Conservation (phyloP, 2,888 invertebrate species). For the Dolichomitus sp. region DNA sequence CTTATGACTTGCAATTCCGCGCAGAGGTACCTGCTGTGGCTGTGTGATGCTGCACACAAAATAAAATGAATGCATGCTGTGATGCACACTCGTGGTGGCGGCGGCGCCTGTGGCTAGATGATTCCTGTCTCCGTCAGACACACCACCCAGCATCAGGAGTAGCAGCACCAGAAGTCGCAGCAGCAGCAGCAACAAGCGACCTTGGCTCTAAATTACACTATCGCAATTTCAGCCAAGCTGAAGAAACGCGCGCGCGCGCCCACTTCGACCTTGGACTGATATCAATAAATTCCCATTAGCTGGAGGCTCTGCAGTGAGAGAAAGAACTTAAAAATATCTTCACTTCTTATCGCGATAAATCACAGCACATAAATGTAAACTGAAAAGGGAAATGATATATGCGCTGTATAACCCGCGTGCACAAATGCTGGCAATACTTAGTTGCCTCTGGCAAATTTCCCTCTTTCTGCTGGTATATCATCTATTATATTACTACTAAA, state of each 20-base stretch:
- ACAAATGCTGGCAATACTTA: constrained; percentile 21
- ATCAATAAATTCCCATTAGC: constrained; percentile 68
- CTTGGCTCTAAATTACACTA: constrained; percentile 63
- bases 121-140: constrained; percentile 22
- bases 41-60: constrained; percentile 50
- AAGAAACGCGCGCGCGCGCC: constrained; percentile 48
- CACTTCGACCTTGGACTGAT: constrained; percentile 65
- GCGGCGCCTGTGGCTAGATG: constrained; percentile 47
- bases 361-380: constrained; percentile 63
- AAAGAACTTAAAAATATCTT: constrained; percentile 36
- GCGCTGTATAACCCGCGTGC: constrained; percentile 40
- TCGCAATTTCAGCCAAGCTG: constrained; percentile 55
- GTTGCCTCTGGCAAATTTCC: constrained; percentile 40
- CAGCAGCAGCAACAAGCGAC: constrained; percentile 45
- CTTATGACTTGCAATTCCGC: constrained; percentile 65
- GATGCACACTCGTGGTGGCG: constrained; percentile 37
- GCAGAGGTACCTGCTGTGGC: constrained; percentile 45
- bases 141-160: constrained; percentile 6
- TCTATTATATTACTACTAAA: constrained; percentile 39
- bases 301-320: constrained; percentile 45
- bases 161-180: constrained; percentile 23
- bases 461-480: constrained; percentile 30
- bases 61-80: constrained; percentile 43
- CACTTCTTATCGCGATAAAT: constrained; percentile 66
- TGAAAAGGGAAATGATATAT: constrained; percentile 65